Evolutionary conservation across 2,113 vertebrate genomes (phyloP).

Genomic region (Grallaria varia): DNA sequence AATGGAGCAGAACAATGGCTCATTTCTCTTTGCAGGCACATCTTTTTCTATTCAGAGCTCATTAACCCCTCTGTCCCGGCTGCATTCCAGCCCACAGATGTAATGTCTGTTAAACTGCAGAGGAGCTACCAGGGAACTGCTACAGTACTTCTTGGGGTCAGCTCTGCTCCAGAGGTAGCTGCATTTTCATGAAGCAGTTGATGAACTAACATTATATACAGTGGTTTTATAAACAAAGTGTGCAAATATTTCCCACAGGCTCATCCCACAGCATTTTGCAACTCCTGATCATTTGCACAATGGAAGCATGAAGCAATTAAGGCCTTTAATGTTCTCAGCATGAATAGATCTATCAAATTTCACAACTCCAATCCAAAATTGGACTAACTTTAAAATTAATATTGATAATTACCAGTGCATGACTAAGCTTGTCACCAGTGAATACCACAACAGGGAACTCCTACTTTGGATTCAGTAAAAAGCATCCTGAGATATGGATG

Average conservation of each 20-base stretch:
- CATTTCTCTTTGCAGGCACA: conserved; percentile 11
- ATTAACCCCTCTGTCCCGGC: background rate
- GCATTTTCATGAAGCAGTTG: background rate
- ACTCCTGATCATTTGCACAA: conserved; percentile 17
- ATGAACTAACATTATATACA: background rate
- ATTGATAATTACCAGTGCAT: conserved; percentile 14
- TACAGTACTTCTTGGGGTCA: background rate
- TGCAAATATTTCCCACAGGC: background rate
- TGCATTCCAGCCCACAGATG: conserved; percentile 14
- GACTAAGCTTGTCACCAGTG: conserved; percentile 9
- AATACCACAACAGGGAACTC: background rate
- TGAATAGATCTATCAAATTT: conserved; percentile 33
- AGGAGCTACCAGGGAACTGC: background rate
- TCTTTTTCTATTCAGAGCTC: conserved; percentile 32
- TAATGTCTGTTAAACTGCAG: background rate
- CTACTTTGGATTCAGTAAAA: background rate
- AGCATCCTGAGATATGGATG: background rate
- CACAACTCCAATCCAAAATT: background rate
- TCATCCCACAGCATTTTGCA: background rate
- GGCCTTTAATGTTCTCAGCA: conserved; percentile 2
- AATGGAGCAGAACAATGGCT: background rate
- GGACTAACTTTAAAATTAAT: background rate
- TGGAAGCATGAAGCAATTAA: conserved; percentile 1
- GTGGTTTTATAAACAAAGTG: background rate
- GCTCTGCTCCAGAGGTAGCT: background rate